phyloP scores from a whole-genome alignment of 1,140 invertebrate species.

The Pollicipes pollicipes region DNA sequence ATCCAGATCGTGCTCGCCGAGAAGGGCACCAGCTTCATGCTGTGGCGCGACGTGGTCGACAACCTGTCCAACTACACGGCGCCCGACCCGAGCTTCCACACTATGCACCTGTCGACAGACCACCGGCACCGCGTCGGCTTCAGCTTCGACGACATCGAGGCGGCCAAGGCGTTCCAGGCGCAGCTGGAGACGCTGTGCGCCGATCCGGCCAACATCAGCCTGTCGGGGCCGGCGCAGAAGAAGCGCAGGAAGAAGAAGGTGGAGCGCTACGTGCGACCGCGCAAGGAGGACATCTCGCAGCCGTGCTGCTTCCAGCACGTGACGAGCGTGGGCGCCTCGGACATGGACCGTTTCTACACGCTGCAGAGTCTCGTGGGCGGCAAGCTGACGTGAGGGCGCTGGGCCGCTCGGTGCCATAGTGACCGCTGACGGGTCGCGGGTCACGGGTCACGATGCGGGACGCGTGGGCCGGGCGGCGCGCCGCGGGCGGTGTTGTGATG shows the following conservation, averaged over 20 bases:
- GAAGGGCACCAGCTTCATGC: slow-evolving; percentile 58
- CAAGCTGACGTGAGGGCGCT: background rate
- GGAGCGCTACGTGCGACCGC: slow-evolving; percentile 39
- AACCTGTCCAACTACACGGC: slow-evolving; percentile 36
- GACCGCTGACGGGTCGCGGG: too few relatives aligned
- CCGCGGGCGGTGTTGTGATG: background rate
- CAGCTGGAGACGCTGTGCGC: slow-evolving; percentile 12
- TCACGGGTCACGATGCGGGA: too few relatives aligned
- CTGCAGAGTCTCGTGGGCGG: background rate
- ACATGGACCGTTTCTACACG: background rate
- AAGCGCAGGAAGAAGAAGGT: background rate
- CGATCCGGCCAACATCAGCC: background rate
- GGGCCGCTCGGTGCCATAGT: too few relatives aligned
- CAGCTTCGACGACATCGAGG: slow-evolving; percentile 54
- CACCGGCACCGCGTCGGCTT: slow-evolving; percentile 41
- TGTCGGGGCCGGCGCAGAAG: background rate
- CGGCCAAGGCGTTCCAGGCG: slow-evolving; percentile 45
- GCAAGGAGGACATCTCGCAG: slow-evolving; percentile 63
- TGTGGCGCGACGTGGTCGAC: slow-evolving; percentile 68
- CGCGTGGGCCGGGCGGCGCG: too few relatives aligned
- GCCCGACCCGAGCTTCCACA: slow-evolving; percentile 30
- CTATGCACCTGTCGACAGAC: slow-evolving; percentile 30
- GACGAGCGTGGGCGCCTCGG: slow-evolving; percentile 38
- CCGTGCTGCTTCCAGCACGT: slow-evolving; percentile 76
- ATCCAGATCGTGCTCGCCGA: slow-evolving; percentile 62